These are phyloP conservation scores for Bombus polaris DNA, from an alignment of 1,140 invertebrate species.

Conservation along the genomic window DNA sequence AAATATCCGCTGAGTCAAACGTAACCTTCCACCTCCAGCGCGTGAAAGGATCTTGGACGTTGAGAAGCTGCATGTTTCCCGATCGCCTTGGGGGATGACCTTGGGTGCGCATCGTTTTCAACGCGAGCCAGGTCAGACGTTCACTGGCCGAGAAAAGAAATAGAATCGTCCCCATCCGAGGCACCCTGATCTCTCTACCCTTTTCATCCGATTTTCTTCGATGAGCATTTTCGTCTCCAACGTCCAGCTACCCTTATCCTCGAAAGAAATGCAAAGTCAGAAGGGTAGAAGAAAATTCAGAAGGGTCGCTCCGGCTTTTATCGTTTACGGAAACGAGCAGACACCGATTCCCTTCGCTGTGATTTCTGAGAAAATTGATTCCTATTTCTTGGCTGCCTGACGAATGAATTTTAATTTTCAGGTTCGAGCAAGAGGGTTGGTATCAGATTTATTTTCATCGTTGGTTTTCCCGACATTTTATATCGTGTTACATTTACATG, in stretches of 20 bases:
- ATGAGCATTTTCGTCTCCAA: background rate
- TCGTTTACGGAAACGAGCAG: too few relatives aligned
- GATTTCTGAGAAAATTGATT: background rate
- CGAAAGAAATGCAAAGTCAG: constrained; percentile 3
- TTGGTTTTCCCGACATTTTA: background rate
- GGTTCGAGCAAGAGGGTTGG: background rate
- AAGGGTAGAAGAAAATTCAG: background rate
- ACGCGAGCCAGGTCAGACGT: background rate
- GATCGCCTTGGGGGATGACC: constrained; percentile 39
- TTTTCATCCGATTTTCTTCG: background rate
- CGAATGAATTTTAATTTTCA: background rate
- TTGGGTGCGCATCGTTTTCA: constrained; percentile 5
- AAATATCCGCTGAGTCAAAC: constrained; percentile 47
- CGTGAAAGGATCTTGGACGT: constrained; percentile 27
- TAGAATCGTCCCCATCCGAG: constrained; percentile 15
- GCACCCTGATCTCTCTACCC: background rate
- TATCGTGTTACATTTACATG: too few relatives aligned
- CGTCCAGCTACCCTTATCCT: background rate
- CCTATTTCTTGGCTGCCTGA: too few relatives aligned
- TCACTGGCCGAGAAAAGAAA: constrained; percentile 9
- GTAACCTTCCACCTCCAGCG: constrained; percentile 27
- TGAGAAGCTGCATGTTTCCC: constrained; percentile 8
- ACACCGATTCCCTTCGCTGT: background rate
- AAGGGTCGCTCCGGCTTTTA: too few relatives aligned
- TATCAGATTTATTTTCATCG: background rate